Evolutionary conservation across 2,888 invertebrate genomes (phyloP).

Genomic region (Drosophila sordidula): DNA sequence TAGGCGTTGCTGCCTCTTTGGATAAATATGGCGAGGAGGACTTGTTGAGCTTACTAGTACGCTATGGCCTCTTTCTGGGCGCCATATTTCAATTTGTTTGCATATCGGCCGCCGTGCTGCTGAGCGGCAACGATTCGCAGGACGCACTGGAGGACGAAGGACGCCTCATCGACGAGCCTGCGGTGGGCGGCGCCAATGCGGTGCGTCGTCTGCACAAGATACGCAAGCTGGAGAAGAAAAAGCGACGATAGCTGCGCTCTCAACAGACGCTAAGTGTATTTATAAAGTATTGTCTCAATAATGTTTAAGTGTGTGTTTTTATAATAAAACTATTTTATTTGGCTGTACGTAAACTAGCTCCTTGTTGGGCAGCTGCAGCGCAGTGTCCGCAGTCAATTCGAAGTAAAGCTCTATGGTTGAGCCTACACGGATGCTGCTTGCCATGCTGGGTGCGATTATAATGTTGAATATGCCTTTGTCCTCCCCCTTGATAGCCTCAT

Average conservation of each 20-base stretch:
- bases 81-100: conserved; percentile 95
- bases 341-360: conserved; percentile 47
- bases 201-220: conserved; percentile 82
- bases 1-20: conserved; percentile 58
- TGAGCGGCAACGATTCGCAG: conserved; percentile 85
- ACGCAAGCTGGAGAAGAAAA: conserved; percentile 83
- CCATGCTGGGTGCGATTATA: conserved; percentile 23
- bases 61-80: conserved; percentile 93
- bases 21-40: conserved; percentile 86
- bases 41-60: conserved; percentile 90
- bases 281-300: conserved; percentile 23
- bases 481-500: not conserved
- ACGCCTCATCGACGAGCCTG: conserved; percentile 31
- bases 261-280: conserved; percentile 5
- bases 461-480: conserved; percentile 29
- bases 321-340: conserved; percentile 54
- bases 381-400: conserved; percentile 10
- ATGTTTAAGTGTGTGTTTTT: conserved; percentile 15
- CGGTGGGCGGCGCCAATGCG: conserved; percentile 35
- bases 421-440: not conserved
- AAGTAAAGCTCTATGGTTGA: conserved; percentile 37
- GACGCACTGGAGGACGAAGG: conserved; percentile 52
- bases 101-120: conserved; percentile 92
- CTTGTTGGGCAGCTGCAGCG: conserved; percentile 29
- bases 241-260: conserved; percentile 74